Evolutionary conservation across 2,113 vertebrate genomes (phyloP).

Genomic region (Reinhardtius hippoglossoides): DNA sequence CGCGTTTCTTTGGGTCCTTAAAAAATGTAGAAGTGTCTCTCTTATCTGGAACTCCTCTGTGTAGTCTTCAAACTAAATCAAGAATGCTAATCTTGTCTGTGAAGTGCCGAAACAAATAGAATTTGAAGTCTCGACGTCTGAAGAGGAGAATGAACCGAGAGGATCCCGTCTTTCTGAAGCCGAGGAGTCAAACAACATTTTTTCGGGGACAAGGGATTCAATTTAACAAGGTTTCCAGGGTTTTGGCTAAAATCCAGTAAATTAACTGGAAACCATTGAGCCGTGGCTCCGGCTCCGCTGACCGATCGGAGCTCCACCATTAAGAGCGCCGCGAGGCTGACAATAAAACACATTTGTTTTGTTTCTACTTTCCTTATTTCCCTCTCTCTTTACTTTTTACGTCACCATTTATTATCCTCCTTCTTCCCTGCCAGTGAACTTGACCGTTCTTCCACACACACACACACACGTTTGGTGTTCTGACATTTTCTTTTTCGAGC

Average conservation of each 20-base stretch:
- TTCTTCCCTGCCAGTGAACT: conserved; percentile 24
- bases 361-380: neutral
- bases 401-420: conserved; percentile 28
- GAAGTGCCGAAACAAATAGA: conserved; percentile 7
- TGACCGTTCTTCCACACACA: conserved; percentile 15
- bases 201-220: conserved; percentile 26
- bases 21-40: conserved; percentile 14
- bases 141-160: conserved; percentile 15
- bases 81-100: conserved; percentile 1
- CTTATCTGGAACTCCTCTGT: conserved; percentile 7
- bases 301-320: conserved; percentile 12
- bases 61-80: neutral
- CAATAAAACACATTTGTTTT: conserved; percentile 26
- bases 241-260: conserved; percentile 40
- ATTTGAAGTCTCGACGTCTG: conserved; percentile 1
- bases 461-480: neutral
- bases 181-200: conserved; percentile 9
- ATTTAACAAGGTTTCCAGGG: conserved; percentile 18
- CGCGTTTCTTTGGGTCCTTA: neutral
- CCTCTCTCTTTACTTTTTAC: conserved; percentile 34
- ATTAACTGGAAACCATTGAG: conserved; percentile 33
- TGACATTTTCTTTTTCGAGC: conserved; percentile 9
- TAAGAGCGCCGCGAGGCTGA: neutral
- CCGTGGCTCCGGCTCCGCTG: conserved; percentile 1
- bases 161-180: neutral